Evolutionary conservation across 2,113 vertebrate genomes (phyloP).

Genomic region (Myocastor coypus): DNA sequence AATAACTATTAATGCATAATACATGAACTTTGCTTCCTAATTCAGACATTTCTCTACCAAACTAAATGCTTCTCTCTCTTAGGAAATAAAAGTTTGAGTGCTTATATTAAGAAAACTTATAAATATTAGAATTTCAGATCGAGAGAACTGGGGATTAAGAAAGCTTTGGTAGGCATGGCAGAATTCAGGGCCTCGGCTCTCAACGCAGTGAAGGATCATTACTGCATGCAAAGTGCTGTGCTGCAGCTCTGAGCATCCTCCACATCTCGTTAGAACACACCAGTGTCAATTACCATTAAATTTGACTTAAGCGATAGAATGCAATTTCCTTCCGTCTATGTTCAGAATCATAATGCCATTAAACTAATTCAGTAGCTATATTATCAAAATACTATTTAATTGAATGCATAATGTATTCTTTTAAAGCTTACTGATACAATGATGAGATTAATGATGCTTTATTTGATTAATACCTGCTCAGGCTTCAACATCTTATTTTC

Average conservation of each 20-base stretch:
- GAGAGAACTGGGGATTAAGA: not conserved
- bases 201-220: slow-evolving; percentile 53
- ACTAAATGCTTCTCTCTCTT: not conserved
- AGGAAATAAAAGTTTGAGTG: not conserved
- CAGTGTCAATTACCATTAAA: slow-evolving; percentile 51
- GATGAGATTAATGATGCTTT: slow-evolving; percentile 40
- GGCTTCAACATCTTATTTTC: slow-evolving; percentile 58
- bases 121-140: slow-evolving; percentile 48
- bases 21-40: not conserved
- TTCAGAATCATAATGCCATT: slow-evolving; percentile 34
- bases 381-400: slow-evolving; percentile 47
- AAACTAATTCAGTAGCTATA: slow-evolving; percentile 49
- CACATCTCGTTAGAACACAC: not conserved
- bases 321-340: slow-evolving; percentile 28
- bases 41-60: not conserved
- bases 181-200: not conserved
- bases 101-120: not conserved
- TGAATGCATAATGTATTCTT: slow-evolving; percentile 26
- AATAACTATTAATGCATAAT: not conserved
- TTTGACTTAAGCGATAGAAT: slow-evolving; percentile 44
- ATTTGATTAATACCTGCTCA: slow-evolving; percentile 73
- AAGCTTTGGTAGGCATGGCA: slow-evolving; percentile 42
- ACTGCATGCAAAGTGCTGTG: slow-evolving; percentile 27
- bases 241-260: slow-evolving; percentile 29
- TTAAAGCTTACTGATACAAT: slow-evolving; percentile 25